Base-by-base conservation (phyloP, 2,888 invertebrate genomes). In the Parelbella ahira region DNA sequence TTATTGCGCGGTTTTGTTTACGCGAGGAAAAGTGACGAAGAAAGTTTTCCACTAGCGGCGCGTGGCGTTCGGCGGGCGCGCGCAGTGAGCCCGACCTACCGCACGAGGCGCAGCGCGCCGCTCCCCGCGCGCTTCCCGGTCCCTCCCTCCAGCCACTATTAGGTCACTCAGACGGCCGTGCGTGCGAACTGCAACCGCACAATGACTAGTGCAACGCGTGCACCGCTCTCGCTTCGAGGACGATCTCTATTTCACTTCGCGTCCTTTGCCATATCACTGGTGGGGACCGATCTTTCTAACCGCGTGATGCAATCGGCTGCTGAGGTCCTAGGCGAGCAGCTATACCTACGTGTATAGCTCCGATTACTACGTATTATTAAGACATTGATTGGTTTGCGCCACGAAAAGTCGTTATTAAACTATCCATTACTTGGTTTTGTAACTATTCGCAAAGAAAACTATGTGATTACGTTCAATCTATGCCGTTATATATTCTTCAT, bases 151-250 rank as follows among this genome's bases (percentile, higher is more conserved):
- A 84, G 83, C 80, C 71, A 65, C 79, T 86, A 86, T 84, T 86
- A 81, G 86, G 86, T 87, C 86, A 84, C 84, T 79, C 71, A 72
- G 73, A 63, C 82, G 76, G 72, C 76, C 79, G 82, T 80, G 82
- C 84, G 84, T 84, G 82, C 81, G 74, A 81, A 82, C 59, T 82
- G 82, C 83, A 81, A 77, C 83, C 70, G 74, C 84, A 82, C 83
- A 83, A 82, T 81, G 82, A 81, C 78, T 81, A 78, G 77, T 83
- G 84, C 84, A 84, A 76, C 84, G 82, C 83, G 83, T 82, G 82
- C 83, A 81, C 77, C 82, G 84, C 86, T 83, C 84, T 86, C 86
- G 86, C 86, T 80, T 82, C 86, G 86, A 87, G 86, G 86, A 87
- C 86, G 84, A 87, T 81, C 86, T 87, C 84, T 86, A 86, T 84